phyloP scores from a whole-genome alignment of 1,140 invertebrate genomes.

The Lordiphosa clarofinis region DNA sequence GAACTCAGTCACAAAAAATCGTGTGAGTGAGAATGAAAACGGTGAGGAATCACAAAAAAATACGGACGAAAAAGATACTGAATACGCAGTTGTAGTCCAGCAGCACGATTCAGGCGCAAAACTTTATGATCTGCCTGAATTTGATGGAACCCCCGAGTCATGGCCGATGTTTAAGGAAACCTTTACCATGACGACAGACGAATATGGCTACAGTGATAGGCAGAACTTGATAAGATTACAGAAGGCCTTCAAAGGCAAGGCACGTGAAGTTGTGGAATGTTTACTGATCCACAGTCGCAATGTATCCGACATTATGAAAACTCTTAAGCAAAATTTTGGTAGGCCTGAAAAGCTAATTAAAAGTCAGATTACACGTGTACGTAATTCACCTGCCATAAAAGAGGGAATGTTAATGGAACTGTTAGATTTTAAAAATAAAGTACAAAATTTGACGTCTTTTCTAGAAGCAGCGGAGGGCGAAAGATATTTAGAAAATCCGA shows the following conservation, averaged over 20 bases:
- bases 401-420: neutral
- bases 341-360: neutral
- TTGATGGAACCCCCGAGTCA: neutral
- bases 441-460: slow-evolving; percentile 56
- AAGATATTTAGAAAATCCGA: no score
- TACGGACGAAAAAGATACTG: no score
- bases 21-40: no score
- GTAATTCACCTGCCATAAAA: neutral
- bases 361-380: neutral
- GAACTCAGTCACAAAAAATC: no score
- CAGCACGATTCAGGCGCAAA: no score
- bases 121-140: no score
- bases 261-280: neutral
- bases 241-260: neutral
- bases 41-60: no score
- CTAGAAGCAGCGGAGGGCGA: no score
- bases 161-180: slow-evolving; percentile 3
- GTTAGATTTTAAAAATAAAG: neutral
- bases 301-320: neutral
- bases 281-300: neutral
- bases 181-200: neutral
- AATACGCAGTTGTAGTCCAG: no score
- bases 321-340: neutral
- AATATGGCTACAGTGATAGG: neutral
- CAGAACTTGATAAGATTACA: neutral